phyloP scores from a whole-genome alignment of 2,113 vertebrate genomes.

The Brevimyrus niger region DNA sequence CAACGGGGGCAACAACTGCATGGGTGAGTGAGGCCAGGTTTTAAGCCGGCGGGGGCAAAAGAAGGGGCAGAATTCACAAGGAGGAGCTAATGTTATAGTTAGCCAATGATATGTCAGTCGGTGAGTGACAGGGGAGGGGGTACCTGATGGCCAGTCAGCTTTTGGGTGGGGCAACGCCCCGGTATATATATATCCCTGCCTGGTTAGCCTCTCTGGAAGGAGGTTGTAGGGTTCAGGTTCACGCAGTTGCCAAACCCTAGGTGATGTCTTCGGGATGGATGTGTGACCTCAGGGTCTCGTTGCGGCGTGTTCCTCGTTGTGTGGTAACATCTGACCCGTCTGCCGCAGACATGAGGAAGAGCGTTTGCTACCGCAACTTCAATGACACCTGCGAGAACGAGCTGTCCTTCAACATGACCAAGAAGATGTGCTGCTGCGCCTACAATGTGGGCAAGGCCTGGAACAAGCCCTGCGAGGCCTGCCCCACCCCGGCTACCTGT shows the following conservation, averaged over 20 bases:
- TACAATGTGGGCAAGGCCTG: slow-evolving; percentile 90
- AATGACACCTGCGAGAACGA: slow-evolving; percentile 84
- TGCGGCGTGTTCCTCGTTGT: background rate
- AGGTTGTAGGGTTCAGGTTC: background rate
- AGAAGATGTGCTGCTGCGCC: slow-evolving; percentile 90
- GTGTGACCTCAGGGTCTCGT: background rate
- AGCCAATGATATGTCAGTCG: background rate
- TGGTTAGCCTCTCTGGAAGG: background rate
- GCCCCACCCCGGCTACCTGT: slow-evolving; percentile 79
- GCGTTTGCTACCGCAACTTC: slow-evolving; percentile 81
- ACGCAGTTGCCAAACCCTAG: background rate
- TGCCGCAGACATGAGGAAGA: slow-evolving; percentile 76
- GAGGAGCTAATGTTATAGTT: background rate
- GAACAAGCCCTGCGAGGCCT: slow-evolving; percentile 88
- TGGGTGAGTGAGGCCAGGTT: slow-evolving; percentile 61
- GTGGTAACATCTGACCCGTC: background rate
- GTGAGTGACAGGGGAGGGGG: background rate
- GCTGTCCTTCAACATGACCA: slow-evolving; percentile 87
- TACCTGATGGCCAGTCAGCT: background rate
- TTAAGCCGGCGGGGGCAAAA: background rate
- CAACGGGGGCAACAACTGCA: slow-evolving; percentile 85
- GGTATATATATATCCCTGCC: background rate
- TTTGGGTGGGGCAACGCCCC: background rate
- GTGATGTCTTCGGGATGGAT: background rate
- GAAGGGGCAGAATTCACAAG: background rate